Evolutionary conservation across 2,888 invertebrate species (phyloP), one percentile per base, ranked within the genome.

Genomic region (Cephus rjabovi): DNA sequence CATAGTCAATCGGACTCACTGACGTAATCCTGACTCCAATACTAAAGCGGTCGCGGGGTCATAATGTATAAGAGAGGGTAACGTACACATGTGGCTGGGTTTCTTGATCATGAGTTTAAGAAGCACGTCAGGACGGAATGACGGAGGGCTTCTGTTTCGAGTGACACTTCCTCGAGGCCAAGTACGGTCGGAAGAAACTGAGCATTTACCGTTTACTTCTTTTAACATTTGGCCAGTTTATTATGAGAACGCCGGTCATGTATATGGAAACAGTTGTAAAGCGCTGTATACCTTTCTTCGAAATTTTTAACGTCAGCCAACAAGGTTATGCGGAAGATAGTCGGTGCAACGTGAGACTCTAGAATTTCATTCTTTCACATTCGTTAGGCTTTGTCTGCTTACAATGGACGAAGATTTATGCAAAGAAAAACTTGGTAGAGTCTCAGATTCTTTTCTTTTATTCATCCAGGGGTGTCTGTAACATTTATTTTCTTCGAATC

Each of bases 1-100:
- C 84, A 85, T 86, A 81, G 77, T 56, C 82, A 82, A 86, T 86
- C 81, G 79, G 23, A 69, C 73, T 34, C 69, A 75, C 78, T 86
- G 83, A 86, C 82, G 83, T 86, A 82, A 86, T 78, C 79, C 69
- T 69, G 74, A 56, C 56, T 56, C 56, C 56, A 23, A 2, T 56
- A 56, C 56, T 23, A 23, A 23, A 56, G 23, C 9, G 23, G 56
- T 56, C 56, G 23, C 56, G 23, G 56, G 56, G 23, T 23, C 56
- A 23, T 23, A 9, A 56, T 3, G 56, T 23, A 56, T 56, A 56
- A 56, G 56, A 56, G 56, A 23, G 15, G 56, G 23, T 56, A 56
- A 23, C 9, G 56, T 56, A 56, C 9, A 56, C 56, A 56, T 56
- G 56, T 23, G 56, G 23, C 56, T 56, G 23, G 2, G 23, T 56